These are phyloP conservation scores for Hemiprocne comata DNA, from an alignment of 2,113 vertebrate species.

Conservation along the genomic window DNA sequence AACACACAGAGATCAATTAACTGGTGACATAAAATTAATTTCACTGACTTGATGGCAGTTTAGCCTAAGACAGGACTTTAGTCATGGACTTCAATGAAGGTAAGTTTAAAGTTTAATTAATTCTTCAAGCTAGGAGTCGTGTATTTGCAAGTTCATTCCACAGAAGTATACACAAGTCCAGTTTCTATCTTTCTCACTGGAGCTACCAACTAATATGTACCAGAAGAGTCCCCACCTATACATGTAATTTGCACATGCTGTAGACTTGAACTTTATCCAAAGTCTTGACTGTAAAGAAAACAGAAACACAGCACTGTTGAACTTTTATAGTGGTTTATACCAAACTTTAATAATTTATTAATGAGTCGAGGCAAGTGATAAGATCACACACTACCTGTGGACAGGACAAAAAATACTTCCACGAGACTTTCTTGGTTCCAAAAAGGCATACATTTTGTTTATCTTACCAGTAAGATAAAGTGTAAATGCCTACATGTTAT, in stretches of 20 bases:
- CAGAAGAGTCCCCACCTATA: neutral
- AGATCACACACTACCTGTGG: neutral
- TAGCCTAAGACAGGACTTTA: neutral
- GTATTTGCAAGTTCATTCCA: neutral
- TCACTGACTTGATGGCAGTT: neutral
- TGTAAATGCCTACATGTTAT: slow-evolving; percentile 25
- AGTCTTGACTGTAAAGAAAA: neutral
- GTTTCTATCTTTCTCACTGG: neutral
- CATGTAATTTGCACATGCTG: neutral
- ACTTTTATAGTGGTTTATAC: neutral
- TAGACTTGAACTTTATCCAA: neutral
- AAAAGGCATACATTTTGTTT: slow-evolving; percentile 48
- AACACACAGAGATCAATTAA: neutral
- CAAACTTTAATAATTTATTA: neutral
- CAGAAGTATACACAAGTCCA: neutral
- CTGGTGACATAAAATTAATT: neutral
- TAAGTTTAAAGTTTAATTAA: neutral
- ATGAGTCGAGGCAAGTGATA: neutral
- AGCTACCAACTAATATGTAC: neutral
- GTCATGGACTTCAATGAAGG: neutral
- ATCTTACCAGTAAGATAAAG: slow-evolving; percentile 1
- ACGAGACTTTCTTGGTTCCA: neutral
- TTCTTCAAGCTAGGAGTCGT: neutral
- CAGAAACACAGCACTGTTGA: neutral
- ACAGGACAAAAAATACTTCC: neutral